phyloP scores from a whole-genome alignment of 1,140 invertebrate species.

The Coelopa frigida region DNA sequence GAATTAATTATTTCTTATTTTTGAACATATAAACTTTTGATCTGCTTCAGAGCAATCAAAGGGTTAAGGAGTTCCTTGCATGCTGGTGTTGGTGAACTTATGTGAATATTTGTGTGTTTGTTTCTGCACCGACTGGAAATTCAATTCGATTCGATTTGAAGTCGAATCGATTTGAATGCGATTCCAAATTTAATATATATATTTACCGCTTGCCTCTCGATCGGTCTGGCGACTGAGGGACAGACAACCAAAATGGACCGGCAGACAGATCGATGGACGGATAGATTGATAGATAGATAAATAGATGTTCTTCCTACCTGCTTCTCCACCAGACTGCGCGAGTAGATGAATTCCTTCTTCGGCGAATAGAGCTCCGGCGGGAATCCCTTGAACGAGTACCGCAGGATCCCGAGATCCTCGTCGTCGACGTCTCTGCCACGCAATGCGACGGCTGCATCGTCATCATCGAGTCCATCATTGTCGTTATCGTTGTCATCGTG shows the following conservation, averaged over 20 bases:
- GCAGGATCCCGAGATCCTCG: conserved; percentile 15
- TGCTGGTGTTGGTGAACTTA: too few relatives aligned
- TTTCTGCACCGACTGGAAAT: too few relatives aligned
- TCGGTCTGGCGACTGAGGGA: not conserved
- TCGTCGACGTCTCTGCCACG: conserved; percentile 10
- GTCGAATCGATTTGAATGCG: too few relatives aligned
- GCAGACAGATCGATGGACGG: conserved; percentile 3
- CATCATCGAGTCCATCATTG: not conserved
- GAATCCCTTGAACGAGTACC: conserved; percentile 34
- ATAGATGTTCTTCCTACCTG: conserved; percentile 24
- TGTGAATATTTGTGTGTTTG: too few relatives aligned
- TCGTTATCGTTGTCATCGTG: not conserved
- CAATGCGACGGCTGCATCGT: not conserved
- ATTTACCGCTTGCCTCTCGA: not conserved
- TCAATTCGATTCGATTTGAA: too few relatives aligned
- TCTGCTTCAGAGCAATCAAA: too few relatives aligned
- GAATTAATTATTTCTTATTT: too few relatives aligned
- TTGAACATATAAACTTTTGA: too few relatives aligned
- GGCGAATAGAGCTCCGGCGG: conserved; percentile 37
- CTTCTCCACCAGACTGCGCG: conserved; percentile 28
- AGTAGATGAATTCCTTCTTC: conserved; percentile 34
- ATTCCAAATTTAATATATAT: not conserved
- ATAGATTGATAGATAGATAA: not conserved
- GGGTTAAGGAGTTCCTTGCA: too few relatives aligned
- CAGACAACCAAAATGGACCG: not conserved